These are phyloP conservation scores for Tenthredo livida DNA, from an alignment of 2,888 invertebrate species.

Conservation along the genomic window DNA sequence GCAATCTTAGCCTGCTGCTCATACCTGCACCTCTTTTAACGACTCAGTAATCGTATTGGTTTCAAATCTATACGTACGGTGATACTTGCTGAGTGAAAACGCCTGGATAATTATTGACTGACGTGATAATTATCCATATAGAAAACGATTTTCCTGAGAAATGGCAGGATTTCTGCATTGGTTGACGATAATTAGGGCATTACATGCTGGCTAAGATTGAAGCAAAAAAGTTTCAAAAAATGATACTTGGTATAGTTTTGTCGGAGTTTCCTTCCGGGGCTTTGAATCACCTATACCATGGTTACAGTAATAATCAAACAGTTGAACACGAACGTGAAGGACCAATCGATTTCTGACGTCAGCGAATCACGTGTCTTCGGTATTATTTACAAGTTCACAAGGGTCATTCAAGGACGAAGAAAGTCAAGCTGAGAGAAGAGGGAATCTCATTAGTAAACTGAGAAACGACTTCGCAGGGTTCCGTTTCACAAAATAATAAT, in stretches of 20 bases:
- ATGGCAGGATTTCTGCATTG: not conserved
- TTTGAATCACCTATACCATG: not conserved
- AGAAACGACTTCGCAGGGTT: not conserved
- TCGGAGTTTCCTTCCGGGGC: not conserved
- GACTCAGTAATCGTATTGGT: not conserved
- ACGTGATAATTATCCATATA: not conserved
- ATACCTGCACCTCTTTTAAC: not conserved
- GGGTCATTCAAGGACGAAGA: constrained; percentile 37
- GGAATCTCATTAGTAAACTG: constrained; percentile 10
- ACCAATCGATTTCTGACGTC: constrained; percentile 39
- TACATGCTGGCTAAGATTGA: not conserved
- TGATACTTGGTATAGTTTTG: not conserved
- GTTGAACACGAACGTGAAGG: not conserved
- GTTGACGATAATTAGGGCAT: not conserved
- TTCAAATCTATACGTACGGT: not conserved
- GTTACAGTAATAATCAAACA: constrained; percentile 10
- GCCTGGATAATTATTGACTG: not conserved
- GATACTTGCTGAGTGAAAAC: not conserved
- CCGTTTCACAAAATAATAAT: not conserved
- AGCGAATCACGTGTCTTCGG: not conserved
- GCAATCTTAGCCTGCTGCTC: not conserved
- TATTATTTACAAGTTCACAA: constrained; percentile 19
- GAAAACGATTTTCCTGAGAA: not conserved
- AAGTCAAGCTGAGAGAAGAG: constrained; percentile 9
- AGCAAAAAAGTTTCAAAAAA: not conserved